Conservation (phyloP, 2,888 invertebrate genomes). For the Selenia dentaria region DNA sequence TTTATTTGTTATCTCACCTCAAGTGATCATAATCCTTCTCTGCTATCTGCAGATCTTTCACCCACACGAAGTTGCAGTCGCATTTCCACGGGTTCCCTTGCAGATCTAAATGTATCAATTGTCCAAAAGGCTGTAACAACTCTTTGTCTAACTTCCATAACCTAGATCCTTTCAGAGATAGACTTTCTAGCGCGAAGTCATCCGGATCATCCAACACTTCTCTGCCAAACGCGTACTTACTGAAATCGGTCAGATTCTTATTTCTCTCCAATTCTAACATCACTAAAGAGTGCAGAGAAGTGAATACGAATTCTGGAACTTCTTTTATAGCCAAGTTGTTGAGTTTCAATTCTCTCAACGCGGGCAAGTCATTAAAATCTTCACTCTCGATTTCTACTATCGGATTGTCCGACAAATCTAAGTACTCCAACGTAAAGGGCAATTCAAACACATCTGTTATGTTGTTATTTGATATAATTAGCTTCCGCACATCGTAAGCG, state of each 20-base stretch:
- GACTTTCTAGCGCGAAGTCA: conserved; percentile 68
- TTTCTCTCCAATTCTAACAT: conserved; percentile 83
- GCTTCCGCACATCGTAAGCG: conserved; percentile 69
- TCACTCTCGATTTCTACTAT: conserved; percentile 74
- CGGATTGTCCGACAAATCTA: conserved; percentile 87
- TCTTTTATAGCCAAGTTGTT: conserved; percentile 82
- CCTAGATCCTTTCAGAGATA: conserved; percentile 76
- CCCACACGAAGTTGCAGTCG: conserved; percentile 85
- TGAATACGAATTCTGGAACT: conserved; percentile 82
- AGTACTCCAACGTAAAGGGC: conserved; percentile 81
- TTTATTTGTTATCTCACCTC: conserved; percentile 55
- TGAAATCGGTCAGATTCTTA: conserved; percentile 76
- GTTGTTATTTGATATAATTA: conserved; percentile 82
- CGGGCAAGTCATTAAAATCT: conserved; percentile 77
- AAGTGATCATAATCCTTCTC: conserved; percentile 67
- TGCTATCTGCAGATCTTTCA: conserved; percentile 68
- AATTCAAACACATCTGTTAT: conserved; percentile 80
- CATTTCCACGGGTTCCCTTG: conserved; percentile 87
- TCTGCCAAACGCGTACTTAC: conserved; percentile 65
- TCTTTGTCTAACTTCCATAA: conserved; percentile 63
- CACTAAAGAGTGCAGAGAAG: conserved; percentile 77
- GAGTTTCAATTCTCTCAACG: conserved; percentile 79
- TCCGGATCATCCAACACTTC: conserved; percentile 65
- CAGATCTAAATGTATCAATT: conserved; percentile 73
- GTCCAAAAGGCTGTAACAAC: conserved; percentile 73